These are phyloP conservation scores for Trichoplusia ni DNA, from an alignment of 1,140 invertebrate genomes.

Conservation along the genomic window DNA sequence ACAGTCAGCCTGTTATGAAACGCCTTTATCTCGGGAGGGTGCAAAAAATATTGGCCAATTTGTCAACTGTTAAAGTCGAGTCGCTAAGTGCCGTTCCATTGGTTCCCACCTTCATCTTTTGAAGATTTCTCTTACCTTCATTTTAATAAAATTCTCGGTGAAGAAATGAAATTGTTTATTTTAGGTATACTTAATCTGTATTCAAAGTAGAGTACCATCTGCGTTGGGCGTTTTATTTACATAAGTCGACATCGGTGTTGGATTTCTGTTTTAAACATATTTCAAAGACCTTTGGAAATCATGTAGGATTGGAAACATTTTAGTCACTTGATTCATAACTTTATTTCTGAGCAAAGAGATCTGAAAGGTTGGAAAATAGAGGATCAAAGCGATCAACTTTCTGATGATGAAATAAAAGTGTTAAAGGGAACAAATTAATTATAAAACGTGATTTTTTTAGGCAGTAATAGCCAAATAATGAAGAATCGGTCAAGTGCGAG, in stretches of 20 bases:
- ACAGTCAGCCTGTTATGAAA: slow-evolving; percentile 52
- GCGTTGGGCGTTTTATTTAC: slow-evolving; percentile 28
- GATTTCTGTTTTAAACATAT: slow-evolving; percentile 18
- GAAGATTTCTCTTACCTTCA: slow-evolving; percentile 35
- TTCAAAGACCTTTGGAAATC: background rate
- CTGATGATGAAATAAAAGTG: no score
- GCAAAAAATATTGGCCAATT: slow-evolving; percentile 65
- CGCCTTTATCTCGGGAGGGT: slow-evolving; percentile 50
- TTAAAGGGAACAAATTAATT: no score
- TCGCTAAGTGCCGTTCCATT: slow-evolving; percentile 63
- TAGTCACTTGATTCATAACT: no score
- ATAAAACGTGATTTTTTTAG: no score
- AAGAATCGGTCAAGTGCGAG: no score
- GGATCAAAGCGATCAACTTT: no score
- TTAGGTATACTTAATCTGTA: slow-evolving; percentile 33
- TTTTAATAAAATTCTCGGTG: slow-evolving; percentile 42
- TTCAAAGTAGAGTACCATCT: slow-evolving; percentile 26
- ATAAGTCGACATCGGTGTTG: background rate
- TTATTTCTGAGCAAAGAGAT: background rate
- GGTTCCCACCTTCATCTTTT: slow-evolving; percentile 51
- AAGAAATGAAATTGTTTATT: slow-evolving; percentile 36
- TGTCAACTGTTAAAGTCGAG: slow-evolving; percentile 59
- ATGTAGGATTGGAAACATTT: background rate
- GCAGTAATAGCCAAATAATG: no score
- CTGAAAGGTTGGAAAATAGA: background rate